These are phyloP conservation scores for Andrena cerasifolii DNA, from an alignment of 1,140 invertebrate species.

Conservation along the genomic window DNA sequence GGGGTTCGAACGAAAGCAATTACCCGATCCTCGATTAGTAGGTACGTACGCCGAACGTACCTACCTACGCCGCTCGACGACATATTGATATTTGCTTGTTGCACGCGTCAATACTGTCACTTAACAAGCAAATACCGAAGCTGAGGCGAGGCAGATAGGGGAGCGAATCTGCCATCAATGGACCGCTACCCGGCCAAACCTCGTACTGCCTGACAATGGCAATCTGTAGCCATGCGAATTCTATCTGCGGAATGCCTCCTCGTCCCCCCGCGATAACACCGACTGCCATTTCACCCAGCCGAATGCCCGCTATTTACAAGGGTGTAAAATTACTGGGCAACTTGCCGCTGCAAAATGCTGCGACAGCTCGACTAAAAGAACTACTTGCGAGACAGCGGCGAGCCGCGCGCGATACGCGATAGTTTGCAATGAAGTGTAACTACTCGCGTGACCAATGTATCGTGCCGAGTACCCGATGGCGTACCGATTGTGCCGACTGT, in stretches of 20 bases:
- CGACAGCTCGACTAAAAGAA: background rate
- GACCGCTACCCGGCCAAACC: conserved; percentile 40
- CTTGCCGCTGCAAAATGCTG: background rate
- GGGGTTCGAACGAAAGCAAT: conserved; percentile 54
- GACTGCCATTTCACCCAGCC: background rate
- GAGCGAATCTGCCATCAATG: conserved; percentile 47
- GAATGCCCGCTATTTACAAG: background rate
- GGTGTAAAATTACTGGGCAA: conserved; percentile 10
- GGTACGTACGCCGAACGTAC: no score
- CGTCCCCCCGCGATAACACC: background rate
- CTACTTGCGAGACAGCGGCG: no score
- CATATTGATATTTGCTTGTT: conserved; percentile 71
- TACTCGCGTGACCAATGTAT: no score
- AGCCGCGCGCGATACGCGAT: no score
- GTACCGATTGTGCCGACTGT: no score
- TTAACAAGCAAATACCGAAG: conserved; percentile 70
- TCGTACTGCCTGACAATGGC: conserved; percentile 44
- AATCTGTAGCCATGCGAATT: background rate
- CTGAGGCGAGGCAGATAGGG: conserved; percentile 61
- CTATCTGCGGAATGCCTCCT: background rate
- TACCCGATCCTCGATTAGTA: conserved; percentile 54
- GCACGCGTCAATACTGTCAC: conserved; percentile 67
- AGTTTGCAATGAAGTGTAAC: no score
- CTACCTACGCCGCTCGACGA: conserved; percentile 52
- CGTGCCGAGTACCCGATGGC: no score